Conservation (phyloP, 1,140 invertebrate species). For the Zelostemma sp. region DNA sequence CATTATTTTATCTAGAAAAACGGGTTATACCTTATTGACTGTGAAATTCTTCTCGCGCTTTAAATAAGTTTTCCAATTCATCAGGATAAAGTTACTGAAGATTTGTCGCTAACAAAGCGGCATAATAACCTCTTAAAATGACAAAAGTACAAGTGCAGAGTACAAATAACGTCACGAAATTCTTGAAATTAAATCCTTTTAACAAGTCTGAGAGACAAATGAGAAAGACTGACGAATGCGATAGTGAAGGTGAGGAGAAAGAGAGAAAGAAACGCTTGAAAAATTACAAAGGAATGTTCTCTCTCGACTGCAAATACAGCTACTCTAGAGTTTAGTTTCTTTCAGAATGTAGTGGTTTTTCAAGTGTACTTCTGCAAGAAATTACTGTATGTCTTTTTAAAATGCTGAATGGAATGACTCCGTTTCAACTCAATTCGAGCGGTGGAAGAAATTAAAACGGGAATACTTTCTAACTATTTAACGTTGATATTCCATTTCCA, state of each 20-base stretch:
- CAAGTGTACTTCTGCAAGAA: constrained; percentile 23
- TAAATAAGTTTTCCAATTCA: constrained; percentile 12
- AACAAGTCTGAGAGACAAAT: constrained; percentile 27
- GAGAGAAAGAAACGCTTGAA: constrained; percentile 24
- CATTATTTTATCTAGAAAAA: no score
- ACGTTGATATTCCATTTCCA: no score
- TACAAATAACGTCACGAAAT: constrained; percentile 26
- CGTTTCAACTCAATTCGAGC: neutral
- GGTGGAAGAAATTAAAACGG: no score
- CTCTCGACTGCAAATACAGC: constrained; percentile 24
- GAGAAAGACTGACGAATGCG: constrained; percentile 25
- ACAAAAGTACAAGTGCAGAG: constrained; percentile 14
- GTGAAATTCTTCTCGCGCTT: neutral
- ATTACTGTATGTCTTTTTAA: constrained; percentile 15
- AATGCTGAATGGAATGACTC: constrained; percentile 12
- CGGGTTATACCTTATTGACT: no score
- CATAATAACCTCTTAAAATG: constrained; percentile 20
- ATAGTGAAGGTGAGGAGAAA: constrained; percentile 21
- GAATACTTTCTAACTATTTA: no score
- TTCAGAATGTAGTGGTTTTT: constrained; percentile 21
- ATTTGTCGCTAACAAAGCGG: constrained; percentile 20
- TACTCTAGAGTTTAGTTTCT: constrained; percentile 29
- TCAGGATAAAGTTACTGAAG: constrained; percentile 23
- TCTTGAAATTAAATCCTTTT: constrained; percentile 40
- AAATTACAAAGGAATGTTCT: constrained; percentile 35